A percentile compares a stretch with the other conserved stretches of the same genome.
phyloP scores from a whole-genome alignment of 2,113 vertebrate species.

The Myocastor coypus region DNA sequence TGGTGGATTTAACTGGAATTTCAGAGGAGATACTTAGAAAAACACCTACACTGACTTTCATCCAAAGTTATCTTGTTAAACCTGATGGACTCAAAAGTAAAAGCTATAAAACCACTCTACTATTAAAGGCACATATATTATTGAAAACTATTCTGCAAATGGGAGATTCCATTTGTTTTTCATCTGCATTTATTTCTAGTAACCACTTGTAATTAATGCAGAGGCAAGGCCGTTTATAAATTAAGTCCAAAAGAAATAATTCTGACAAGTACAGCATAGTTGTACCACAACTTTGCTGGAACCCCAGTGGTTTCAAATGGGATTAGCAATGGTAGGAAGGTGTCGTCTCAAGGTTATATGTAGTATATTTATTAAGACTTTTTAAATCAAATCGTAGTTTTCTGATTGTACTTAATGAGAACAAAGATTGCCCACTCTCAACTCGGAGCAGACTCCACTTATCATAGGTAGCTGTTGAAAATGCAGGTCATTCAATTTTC shows the following conservation, averaged over 20 bases:
- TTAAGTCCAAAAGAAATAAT: neutral
- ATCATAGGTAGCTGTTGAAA: neutral
- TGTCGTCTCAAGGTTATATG: neutral
- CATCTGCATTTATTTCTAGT: neutral
- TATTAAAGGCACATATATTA: neutral
- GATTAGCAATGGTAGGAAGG: neutral
- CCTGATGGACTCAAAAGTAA: neutral
- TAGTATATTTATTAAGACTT: neutral
- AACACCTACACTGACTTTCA: slow-evolving; percentile 72
- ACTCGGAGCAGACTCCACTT: neutral
- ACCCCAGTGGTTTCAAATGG: neutral
- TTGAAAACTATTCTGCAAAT: neutral
- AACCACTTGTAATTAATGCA: neutral
- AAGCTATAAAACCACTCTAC: neutral
- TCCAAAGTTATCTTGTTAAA: slow-evolving; percentile 27
- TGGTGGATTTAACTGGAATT: slow-evolving; percentile 59
- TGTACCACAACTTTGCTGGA: neutral
- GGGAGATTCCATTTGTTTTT: neutral
- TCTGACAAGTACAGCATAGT: neutral
- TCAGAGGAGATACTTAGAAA: slow-evolving; percentile 50
- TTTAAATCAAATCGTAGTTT: neutral
- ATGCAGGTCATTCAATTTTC: slow-evolving; percentile 2
- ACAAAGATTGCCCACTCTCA: neutral
- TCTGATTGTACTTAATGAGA: neutral
- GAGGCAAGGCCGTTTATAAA: neutral